These are phyloP conservation scores for Hyles vespertilio DNA, from an alignment of 1,140 invertebrate genomes.

Conservation along the genomic window DNA sequence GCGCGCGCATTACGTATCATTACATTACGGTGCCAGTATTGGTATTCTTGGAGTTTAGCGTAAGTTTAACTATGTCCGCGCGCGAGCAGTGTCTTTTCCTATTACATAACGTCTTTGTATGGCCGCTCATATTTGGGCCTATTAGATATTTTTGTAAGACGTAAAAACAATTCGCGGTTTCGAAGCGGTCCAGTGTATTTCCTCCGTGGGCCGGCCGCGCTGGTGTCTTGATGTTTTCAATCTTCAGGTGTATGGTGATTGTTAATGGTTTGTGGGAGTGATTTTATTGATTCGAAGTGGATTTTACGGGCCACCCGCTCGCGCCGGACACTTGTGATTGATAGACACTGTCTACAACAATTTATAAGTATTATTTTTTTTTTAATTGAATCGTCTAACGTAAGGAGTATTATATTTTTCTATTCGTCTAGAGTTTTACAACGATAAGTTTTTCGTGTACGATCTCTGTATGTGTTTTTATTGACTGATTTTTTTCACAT, in stretches of 20 bases:
- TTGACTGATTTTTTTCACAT: conserved; percentile 37
- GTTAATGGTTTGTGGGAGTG: not conserved
- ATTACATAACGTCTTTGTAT: no score
- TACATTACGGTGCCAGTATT: no score
- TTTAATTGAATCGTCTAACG: conserved; percentile 5
- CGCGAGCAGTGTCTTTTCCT: no score
- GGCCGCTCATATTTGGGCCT: no score
- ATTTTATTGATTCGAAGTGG: not conserved
- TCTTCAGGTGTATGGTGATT: not conserved
- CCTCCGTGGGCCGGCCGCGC: no score
- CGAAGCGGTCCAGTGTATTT: no score
- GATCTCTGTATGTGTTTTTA: conserved; percentile 37
- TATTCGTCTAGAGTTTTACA: conserved; percentile 32
- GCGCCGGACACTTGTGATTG: conserved; percentile 7
- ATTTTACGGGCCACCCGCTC: not conserved
- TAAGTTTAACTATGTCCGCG: no score
- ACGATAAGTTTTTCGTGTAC: conserved; percentile 30
- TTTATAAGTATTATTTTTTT: conserved; percentile 24
- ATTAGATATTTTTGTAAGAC: no score
- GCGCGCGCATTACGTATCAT: no score
- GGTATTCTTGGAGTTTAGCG: no score
- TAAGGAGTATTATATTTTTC: conserved; percentile 36
- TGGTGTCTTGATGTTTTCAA: no score
- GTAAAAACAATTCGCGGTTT: no score
- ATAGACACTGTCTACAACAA: conserved; percentile 14